A percentile compares a stretch with the other conserved stretches of the same genome.
Conservation (phyloP, 2,113 vertebrate genomes). For the Coptodon bakossiorum region DNA sequence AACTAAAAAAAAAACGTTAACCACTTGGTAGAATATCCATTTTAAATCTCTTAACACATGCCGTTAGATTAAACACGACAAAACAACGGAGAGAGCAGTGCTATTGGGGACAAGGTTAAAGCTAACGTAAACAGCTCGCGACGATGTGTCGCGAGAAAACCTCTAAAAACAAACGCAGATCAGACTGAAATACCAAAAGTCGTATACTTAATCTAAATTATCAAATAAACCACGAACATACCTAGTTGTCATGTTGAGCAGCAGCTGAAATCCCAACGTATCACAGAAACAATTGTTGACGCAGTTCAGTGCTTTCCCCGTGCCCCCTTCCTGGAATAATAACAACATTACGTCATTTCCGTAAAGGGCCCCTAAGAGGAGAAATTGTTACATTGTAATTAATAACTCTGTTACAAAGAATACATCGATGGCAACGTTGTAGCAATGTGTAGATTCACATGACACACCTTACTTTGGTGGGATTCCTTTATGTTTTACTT, state of each 20-base stretch:
- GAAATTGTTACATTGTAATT: not conserved
- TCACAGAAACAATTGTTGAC: conserved; percentile 64
- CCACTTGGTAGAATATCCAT: not conserved
- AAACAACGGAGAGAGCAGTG: not conserved
- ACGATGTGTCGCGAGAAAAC: not conserved
- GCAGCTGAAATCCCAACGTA: conserved; percentile 20
- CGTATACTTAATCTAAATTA: not conserved
- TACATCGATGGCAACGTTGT: not conserved
- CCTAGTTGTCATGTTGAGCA: conserved; percentile 47
- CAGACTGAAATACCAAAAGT: not conserved
- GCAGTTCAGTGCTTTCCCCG: conserved; percentile 71
- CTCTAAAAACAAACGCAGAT: conserved; percentile 17
- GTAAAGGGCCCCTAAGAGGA: not conserved
- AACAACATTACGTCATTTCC: conserved; percentile 66
- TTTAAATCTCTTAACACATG: not conserved
- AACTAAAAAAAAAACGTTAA: not conserved
- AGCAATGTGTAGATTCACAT: not conserved
- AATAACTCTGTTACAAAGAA: not conserved
- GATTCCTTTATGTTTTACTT: not conserved
- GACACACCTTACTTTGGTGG: not conserved
- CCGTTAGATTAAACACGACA: not conserved
- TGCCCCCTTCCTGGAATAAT: conserved; percentile 70
- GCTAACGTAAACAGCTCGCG: conserved; percentile 39
- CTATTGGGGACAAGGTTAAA: conserved; percentile 42
- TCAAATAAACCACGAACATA: conserved; percentile 26